Conservation (phyloP, 53 echinoderm and acorn worm genomes). For the Hippasteria phrygiana region DNA sequence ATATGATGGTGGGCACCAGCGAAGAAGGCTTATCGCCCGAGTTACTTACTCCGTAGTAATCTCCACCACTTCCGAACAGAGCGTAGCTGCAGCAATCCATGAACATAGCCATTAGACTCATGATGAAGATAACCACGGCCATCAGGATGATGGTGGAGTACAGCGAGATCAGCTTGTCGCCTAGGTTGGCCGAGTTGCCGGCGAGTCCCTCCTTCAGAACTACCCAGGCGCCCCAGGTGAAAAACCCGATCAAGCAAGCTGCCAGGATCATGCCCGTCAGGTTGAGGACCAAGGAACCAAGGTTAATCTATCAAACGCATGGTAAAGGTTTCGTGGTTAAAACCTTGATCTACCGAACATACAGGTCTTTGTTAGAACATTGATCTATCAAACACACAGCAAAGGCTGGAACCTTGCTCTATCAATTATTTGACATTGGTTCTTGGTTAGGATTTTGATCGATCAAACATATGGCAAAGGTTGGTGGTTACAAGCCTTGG, state of each 20-base stretch:
- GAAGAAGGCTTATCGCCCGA: too few species aligned
- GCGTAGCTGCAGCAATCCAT: slow-evolving; percentile 59
- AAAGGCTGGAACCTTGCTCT: too few species aligned
- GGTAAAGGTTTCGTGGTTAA: not conserved
- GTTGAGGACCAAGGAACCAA: slow-evolving; percentile 21
- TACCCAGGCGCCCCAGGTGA: slow-evolving; percentile 25
- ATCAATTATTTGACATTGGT: too few species aligned
- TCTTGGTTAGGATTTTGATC: too few species aligned
- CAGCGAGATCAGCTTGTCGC: not conserved
- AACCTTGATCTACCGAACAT: too few species aligned
- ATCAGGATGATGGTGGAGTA: slow-evolving; percentile 25
- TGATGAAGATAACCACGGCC: slow-evolving; percentile 7
- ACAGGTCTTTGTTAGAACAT: too few species aligned
- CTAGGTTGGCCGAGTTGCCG: not conserved
- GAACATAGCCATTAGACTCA: slow-evolving; percentile 53
- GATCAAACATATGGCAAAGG: too few species aligned
- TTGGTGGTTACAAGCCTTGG: too few species aligned
- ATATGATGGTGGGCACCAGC: too few species aligned
- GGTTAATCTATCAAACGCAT: slow-evolving; percentile 17
- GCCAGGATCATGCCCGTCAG: slow-evolving; percentile 13
- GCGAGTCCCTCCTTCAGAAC: not conserved
- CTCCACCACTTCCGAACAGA: slow-evolving; percentile 18
- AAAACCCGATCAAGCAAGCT: slow-evolving; percentile 12
- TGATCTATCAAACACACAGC: too few species aligned
- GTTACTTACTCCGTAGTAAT: slow-evolving; percentile 45